Evolutionary conservation across 2,113 vertebrate genomes (phyloP).

Genomic region (Catharus bicknelli): DNA sequence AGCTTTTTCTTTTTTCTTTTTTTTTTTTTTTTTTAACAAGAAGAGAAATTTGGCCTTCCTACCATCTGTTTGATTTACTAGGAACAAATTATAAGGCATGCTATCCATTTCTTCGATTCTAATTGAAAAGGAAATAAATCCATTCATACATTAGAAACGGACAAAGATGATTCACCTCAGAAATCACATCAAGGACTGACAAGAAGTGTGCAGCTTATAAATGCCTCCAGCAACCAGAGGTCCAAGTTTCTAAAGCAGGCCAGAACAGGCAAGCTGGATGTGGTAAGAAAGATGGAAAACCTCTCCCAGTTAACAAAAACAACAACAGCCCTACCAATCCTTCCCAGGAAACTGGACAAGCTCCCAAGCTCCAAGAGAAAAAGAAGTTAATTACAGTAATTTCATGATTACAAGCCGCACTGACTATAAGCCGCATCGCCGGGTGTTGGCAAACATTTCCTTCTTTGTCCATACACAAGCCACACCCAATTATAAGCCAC

Average conservation of each 20-base stretch:
- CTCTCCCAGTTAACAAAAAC: neutral
- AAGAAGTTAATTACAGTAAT: neutral
- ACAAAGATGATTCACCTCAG: neutral
- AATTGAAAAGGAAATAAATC: conserved; percentile 2
- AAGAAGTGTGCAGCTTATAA: neutral
- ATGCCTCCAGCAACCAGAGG: neutral
- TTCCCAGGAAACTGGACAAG: conserved; percentile 2
- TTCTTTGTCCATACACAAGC: no score
- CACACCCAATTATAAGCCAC: no score
- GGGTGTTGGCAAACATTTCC: no score
- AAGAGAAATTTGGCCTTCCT: neutral
- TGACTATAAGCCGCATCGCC: no score
- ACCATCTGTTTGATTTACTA: neutral
- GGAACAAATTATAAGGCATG: neutral
- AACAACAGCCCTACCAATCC: neutral
- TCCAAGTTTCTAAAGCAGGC: conserved; percentile 13
- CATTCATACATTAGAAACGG: neutral
- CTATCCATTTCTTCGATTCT: neutral
- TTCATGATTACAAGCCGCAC: no score
- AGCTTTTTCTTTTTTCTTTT: no score
- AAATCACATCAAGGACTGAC: neutral
- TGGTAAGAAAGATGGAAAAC: neutral
- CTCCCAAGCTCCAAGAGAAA: neutral
- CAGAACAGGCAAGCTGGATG: neutral
- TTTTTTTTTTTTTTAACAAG: neutral